These are phyloP conservation scores for Gerris lacustris DNA, from an alignment of 2,888 invertebrate genomes.

Conservation along the genomic window DNA sequence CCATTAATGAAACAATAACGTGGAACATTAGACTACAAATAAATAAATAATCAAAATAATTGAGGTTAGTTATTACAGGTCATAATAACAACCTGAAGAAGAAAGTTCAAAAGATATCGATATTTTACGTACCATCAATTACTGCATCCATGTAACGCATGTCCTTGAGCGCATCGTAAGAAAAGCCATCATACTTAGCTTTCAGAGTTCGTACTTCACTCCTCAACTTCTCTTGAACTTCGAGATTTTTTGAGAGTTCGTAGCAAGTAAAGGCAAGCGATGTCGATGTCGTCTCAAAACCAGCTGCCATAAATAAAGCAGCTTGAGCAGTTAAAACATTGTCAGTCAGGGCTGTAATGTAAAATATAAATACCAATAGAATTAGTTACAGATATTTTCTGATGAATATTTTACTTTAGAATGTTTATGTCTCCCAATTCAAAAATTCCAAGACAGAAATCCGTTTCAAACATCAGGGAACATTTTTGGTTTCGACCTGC, in stretches of 20 bases:
- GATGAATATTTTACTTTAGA: too few relatives aligned
- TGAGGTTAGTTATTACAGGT: too few relatives aligned
- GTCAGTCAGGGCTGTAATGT: not conserved
- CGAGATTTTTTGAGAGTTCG: not conserved
- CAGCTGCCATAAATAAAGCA: not conserved
- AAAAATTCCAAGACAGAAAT: too few relatives aligned
- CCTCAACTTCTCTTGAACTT: slow-evolving; percentile 6
- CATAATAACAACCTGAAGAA: too few relatives aligned
- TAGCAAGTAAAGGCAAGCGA: not conserved
- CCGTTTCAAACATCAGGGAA: too few relatives aligned
- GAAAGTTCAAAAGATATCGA: too few relatives aligned
- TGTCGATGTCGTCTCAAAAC: not conserved
- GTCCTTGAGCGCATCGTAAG: slow-evolving; percentile 8
- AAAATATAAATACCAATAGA: not conserved
- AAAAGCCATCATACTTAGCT: not conserved
- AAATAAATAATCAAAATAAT: too few relatives aligned
- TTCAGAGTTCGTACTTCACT: slow-evolving; percentile 5
- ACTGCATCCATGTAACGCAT: not conserved
- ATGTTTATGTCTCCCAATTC: too few relatives aligned
- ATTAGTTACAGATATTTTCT: too few relatives aligned
- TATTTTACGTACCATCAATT: not conserved
- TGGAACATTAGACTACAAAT: too few relatives aligned
- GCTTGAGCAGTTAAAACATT: not conserved
- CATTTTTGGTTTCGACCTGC: too few relatives aligned
- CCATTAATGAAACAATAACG: too few relatives aligned